Evolutionary conservation across 2,888 invertebrate genomes (phyloP), one percentile per base, ranked within the genome.

Genomic region (Tryphoninae sp.): DNA sequence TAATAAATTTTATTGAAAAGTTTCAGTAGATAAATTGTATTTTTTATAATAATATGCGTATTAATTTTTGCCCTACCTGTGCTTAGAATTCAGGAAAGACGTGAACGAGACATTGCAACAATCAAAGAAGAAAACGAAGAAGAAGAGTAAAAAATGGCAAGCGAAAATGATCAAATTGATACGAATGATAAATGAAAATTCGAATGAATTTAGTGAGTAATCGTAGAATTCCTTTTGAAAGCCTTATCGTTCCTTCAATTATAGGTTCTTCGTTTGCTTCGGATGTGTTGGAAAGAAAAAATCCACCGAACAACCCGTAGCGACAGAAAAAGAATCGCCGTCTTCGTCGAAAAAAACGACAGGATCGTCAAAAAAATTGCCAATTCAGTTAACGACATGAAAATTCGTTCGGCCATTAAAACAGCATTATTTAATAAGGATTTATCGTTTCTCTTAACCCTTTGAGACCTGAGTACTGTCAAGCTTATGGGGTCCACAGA

Each of bases 61-160:
- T 58, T 42, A 4, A n/a, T 69, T 61, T 33, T 49, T 42, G 42
- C 8, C 2, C 26, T 4, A 69, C 61, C 53, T 40, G 45, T 40
- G 13, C 13, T 42, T 19, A 3, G 42, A 59, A 58, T 16, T 6
- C 16, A n/a, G 19, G 7, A 65, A 22, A 16, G 16, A 42, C 33
- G 9, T 3, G n/a, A 33, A 23, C 23, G 22, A 55, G 55, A 69
- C 42, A 16, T 26, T 62, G 22, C 19, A 45, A 3, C 45, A 7
- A 13, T 40, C 26, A 11, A 40, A 51, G 9, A 4, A 2, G 33
- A 72, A 62, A 49, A 62, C 40, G 8, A 2, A 2, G 33, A 71
- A 61, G 45, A 67, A 77, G 9, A 61, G 13, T 19, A 33, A 40
- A 45, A 73, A 59, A 55, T 61, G 58, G 64, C 69, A 67, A 73